Conservation (phyloP, 2,113 vertebrate genomes). For the Dermatemys mawii region DNA sequence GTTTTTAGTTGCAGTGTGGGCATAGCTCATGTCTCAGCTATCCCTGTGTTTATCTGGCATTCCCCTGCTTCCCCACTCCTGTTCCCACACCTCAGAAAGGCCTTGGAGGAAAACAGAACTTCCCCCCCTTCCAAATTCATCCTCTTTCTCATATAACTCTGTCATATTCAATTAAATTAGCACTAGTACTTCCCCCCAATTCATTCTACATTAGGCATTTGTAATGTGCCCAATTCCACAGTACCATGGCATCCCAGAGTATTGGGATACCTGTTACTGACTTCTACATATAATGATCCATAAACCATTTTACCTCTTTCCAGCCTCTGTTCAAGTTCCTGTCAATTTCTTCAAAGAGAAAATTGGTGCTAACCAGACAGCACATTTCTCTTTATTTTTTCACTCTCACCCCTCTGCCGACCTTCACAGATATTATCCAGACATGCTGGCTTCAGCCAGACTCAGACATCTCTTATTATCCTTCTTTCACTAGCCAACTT, state of each 20-base stretch:
- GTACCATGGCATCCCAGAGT: not conserved
- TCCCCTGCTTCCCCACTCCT: not conserved
- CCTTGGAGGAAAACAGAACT: not conserved
- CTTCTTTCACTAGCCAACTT: conserved; percentile 47
- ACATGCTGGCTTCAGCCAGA: not conserved
- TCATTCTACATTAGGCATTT: not conserved
- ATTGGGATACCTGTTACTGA: not conserved
- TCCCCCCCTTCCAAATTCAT: not conserved
- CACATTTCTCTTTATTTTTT: not conserved
- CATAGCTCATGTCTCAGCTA: not conserved
- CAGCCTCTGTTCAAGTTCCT: not conserved
- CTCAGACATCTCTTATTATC: conserved; percentile 41
- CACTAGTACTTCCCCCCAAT: not conserved
- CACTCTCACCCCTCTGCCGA: not conserved
- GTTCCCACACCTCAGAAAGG: not conserved
- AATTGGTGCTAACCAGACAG: not conserved
- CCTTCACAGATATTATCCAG: not conserved
- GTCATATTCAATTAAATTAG: not conserved
- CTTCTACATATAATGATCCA: too few species aligned
- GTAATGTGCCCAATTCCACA: not conserved
- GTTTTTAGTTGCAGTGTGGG: too few species aligned
- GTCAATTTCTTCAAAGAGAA: conserved; percentile 25
- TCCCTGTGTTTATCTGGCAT: not conserved
- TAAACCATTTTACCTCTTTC: too few species aligned
- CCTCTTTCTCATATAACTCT: not conserved